These are phyloP conservation scores for Protobothrops mucrosquamatus DNA, from an alignment of 2,113 vertebrate species.

Conservation along the genomic window DNA sequence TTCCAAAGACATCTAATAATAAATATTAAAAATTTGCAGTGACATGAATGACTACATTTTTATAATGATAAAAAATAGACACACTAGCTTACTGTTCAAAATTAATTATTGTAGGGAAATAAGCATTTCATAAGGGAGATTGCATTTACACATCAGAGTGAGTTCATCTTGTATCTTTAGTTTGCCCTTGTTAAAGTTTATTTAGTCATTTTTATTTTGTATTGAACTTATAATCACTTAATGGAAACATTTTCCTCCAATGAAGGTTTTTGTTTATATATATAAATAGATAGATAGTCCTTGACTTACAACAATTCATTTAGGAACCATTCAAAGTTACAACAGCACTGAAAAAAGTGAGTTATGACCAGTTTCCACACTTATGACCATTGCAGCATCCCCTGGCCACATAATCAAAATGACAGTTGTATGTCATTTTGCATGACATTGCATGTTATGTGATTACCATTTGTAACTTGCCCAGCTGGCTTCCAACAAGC, in stretches of 20 bases:
- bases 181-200: constrained; percentile 58
- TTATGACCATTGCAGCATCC: not conserved
- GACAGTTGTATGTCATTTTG: no score
- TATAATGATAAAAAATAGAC: constrained; percentile 60
- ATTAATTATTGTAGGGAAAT: constrained; percentile 62
- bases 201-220: constrained; percentile 41
- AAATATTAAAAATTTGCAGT: constrained; percentile 68
- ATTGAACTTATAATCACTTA: constrained; percentile 37
- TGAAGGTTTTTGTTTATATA: not conserved
- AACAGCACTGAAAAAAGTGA: not conserved
- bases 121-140: constrained; percentile 58
- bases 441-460: no score
- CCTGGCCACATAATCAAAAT: not conserved
- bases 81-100: constrained; percentile 55
- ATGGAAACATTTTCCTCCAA: constrained; percentile 29
- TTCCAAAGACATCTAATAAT: constrained; percentile 65
- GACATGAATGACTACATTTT: constrained; percentile 52
- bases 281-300: not conserved
- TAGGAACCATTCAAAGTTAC: not conserved
- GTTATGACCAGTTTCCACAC: not conserved
- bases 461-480: no score
- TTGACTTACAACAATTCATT: not conserved
- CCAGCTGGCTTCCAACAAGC: no score
- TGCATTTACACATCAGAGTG: constrained; percentile 51
- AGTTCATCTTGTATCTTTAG: constrained; percentile 56